phyloP scores from a whole-genome alignment of 2,113 vertebrate species.

The Choloepus hoffmanni region DNA sequence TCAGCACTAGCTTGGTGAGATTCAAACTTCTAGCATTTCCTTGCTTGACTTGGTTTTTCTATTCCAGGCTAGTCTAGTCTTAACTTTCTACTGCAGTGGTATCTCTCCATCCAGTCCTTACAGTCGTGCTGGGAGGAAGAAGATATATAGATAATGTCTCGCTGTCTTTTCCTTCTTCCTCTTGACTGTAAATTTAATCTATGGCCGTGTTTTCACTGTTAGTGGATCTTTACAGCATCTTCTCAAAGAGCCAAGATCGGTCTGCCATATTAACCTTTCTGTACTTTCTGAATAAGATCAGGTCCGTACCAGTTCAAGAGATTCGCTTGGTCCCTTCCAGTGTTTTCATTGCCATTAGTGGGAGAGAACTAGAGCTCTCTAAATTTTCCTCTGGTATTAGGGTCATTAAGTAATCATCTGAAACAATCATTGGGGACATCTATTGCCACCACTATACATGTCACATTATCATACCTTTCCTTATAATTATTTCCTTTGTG shows the following conservation, averaged over 20 bases:
- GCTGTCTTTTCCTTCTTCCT: background rate
- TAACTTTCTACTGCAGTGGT: background rate
- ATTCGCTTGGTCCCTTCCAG: background rate
- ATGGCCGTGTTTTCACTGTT: background rate
- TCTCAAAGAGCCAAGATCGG: background rate
- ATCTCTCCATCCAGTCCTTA: background rate
- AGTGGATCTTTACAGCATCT: background rate
- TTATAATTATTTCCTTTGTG: background rate
- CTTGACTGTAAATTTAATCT: conserved; percentile 20
- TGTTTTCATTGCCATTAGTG: background rate
- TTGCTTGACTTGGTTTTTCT: background rate
- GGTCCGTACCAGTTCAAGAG: background rate
- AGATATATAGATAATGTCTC: background rate
- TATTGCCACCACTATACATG: background rate
- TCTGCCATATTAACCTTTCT: background rate
- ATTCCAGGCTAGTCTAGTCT: background rate
- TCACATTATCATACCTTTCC: background rate
- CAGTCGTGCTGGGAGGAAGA: background rate
- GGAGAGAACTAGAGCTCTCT: background rate
- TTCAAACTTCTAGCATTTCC: background rate
- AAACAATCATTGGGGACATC: background rate
- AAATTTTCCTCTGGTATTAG: background rate
- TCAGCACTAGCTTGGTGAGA: background rate
- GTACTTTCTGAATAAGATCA: background rate
- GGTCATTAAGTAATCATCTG: background rate